Evolutionary conservation across 2,888 invertebrate genomes (phyloP).

Genomic region (Athalia rosae): DNA sequence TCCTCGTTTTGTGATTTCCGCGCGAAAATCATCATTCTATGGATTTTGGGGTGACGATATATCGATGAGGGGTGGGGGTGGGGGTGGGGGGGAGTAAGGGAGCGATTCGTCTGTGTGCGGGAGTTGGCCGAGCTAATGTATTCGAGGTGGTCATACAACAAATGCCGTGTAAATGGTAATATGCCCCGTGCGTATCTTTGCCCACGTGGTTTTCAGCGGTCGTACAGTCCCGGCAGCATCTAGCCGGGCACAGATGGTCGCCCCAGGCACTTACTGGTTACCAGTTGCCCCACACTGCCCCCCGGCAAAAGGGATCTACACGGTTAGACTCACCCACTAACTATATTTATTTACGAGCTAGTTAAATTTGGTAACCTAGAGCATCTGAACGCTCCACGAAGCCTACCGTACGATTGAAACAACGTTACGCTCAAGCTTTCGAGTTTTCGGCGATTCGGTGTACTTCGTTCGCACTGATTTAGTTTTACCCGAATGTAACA

Average conservation of each 20-base stretch:
- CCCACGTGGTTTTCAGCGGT: slow-evolving; percentile 65
- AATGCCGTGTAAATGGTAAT: slow-evolving; percentile 71
- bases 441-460: too few relatives aligned
- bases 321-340: slow-evolving; percentile 68
- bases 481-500: too few relatives aligned
- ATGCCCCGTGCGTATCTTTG: slow-evolving; percentile 54
- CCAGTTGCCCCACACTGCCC: slow-evolving; percentile 54
- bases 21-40: too few relatives aligned
- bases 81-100: too few relatives aligned
- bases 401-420: too few relatives aligned
- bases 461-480: too few relatives aligned
- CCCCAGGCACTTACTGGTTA: slow-evolving; percentile 72
- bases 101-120: slow-evolving; percentile 29
- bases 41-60: too few relatives aligned
- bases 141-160: slow-evolving; percentile 64
- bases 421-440: too few relatives aligned
- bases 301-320: slow-evolving; percentile 68
- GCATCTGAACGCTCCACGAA: neutral
- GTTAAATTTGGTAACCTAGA: slow-evolving; percentile 62
- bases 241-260: slow-evolving; percentile 70
- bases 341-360: slow-evolving; percentile 72
- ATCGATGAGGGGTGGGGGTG: too few relatives aligned
- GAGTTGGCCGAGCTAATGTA: slow-evolving; percentile 60
- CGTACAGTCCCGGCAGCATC: neutral
- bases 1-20: too few relatives aligned